Conservation (phyloP, 2,113 vertebrate species). For the Sphaerodactylus townsendi region DNA sequence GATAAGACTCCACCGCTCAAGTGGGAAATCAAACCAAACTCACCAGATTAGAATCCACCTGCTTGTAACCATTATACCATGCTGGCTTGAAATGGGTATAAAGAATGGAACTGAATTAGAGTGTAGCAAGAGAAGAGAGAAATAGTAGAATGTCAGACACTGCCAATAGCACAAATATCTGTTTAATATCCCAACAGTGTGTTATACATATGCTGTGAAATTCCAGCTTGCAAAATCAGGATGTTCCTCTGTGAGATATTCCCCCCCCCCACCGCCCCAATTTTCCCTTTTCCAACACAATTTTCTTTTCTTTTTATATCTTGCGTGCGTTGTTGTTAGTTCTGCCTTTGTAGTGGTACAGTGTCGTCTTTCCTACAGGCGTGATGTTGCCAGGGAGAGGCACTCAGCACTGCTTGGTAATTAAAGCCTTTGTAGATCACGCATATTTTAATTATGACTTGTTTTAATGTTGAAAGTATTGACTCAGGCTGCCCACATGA, state of each 20-base stretch:
- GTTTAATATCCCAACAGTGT: conserved; percentile 35
- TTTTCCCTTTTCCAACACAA: conserved; percentile 12
- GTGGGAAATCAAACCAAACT: too few relatives aligned
- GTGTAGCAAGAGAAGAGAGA: background rate
- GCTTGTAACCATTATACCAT: too few relatives aligned
- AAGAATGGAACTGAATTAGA: background rate
- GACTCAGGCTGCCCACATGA: conserved; percentile 48
- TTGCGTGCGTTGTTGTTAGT: conserved; percentile 39
- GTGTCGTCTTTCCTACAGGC: conserved; percentile 8
- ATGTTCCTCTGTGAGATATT: background rate
- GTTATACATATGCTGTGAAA: conserved; percentile 34
- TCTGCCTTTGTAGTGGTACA: conserved; percentile 50
- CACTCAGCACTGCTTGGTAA: conserved; percentile 31
- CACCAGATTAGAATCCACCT: too few relatives aligned
- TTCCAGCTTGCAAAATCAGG: conserved; percentile 16
- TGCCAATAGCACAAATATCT: background rate
- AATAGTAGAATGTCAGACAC: background rate
- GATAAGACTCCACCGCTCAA: too few relatives aligned
- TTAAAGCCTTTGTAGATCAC: conserved; percentile 41
- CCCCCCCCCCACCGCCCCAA: background rate
- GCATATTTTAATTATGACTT: conserved; percentile 55
- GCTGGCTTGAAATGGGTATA: background rate
- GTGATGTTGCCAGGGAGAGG: conserved; percentile 32
- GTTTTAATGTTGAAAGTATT: conserved; percentile 40
- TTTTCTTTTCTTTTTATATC: conserved; percentile 41